Percentiles rank a stretch among this genome's conserved stretches.
Conservation (phyloP, 2,113 vertebrate genomes). For the Epinephelus fuscoguttatus region DNA sequence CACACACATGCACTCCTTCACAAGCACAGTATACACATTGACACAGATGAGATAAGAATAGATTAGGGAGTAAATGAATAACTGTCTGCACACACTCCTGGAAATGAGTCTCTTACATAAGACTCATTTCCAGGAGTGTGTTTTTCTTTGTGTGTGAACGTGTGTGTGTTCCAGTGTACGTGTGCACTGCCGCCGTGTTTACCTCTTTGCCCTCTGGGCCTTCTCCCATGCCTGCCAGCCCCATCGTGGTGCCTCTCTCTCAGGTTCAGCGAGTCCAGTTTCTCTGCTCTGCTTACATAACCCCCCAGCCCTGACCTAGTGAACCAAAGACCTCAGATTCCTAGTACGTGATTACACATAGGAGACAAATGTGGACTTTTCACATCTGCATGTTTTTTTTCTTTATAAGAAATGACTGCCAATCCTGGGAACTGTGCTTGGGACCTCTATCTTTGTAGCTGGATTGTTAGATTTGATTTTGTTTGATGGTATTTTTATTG, state of each 20-base stretch:
- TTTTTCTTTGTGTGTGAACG: slow-evolving; percentile 10
- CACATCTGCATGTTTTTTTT: neutral
- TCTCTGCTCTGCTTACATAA: slow-evolving; percentile 61
- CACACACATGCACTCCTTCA: slow-evolving; percentile 7
- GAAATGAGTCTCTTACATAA: slow-evolving; percentile 57
- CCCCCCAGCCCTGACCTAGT: slow-evolving; percentile 65
- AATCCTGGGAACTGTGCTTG: neutral
- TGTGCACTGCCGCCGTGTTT: slow-evolving; percentile 22
- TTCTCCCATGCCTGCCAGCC: slow-evolving; percentile 36
- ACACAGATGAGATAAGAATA: slow-evolving; percentile 49
- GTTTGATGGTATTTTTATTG: slow-evolving; percentile 40
- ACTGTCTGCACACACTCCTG: slow-evolving; percentile 38
- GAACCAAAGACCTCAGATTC: slow-evolving; percentile 61
- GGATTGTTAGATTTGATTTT: slow-evolving; percentile 13
- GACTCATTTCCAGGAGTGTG: slow-evolving; percentile 32
- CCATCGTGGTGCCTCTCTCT: slow-evolving; percentile 31
- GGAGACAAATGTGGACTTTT: slow-evolving; percentile 9
- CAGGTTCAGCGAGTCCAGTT: slow-evolving; percentile 62
- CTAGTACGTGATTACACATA: slow-evolving; percentile 29
- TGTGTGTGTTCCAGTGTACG: slow-evolving; percentile 4
- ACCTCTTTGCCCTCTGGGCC: slow-evolving; percentile 42
- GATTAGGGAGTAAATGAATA: slow-evolving; percentile 64
- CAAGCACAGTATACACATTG: slow-evolving; percentile 1
- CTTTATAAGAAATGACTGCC: slow-evolving; percentile 1
- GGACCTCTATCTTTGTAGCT: slow-evolving; percentile 2